phyloP scores from a whole-genome alignment of 2,113 vertebrate species.

The Sturnus vulgaris region DNA sequence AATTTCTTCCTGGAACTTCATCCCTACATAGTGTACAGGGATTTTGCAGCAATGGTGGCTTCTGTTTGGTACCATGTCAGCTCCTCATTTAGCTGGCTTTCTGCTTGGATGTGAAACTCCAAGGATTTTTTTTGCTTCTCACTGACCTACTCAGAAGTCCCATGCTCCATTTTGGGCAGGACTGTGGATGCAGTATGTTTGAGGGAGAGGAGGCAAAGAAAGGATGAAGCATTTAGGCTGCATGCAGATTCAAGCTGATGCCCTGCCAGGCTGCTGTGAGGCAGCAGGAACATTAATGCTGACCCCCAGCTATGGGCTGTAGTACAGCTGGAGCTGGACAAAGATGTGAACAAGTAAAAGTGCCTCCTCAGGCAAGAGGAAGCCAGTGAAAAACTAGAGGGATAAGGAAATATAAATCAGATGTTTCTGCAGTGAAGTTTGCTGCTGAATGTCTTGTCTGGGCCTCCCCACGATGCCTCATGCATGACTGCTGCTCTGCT shows the following conservation, averaged over 20 bases:
- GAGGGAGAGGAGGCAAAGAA: neutral
- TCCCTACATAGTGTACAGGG: neutral
- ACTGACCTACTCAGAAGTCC: neutral
- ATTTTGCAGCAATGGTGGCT: neutral
- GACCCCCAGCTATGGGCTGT: neutral
- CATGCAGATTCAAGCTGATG: neutral
- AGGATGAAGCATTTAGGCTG: neutral
- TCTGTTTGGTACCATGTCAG: neutral
- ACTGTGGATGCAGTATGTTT: neutral
- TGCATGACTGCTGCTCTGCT: neutral
- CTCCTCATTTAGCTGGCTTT: neutral
- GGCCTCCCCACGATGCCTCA: neutral
- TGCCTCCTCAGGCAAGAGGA: neutral
- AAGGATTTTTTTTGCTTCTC: neutral
- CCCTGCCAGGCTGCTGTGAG: neutral
- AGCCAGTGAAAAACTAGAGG: neutral
- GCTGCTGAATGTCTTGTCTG: neutral
- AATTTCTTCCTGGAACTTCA: neutral
- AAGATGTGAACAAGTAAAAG: neutral
- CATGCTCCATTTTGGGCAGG: neutral
- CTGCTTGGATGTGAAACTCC: neutral
- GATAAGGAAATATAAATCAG: neutral
- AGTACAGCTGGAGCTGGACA: neutral
- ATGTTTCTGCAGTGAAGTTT: neutral
- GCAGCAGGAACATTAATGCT: neutral